Evolutionary conservation across 2,797 vertebrate species (phyloP).

Genomic region (Hozukius guyotensis): DNA sequence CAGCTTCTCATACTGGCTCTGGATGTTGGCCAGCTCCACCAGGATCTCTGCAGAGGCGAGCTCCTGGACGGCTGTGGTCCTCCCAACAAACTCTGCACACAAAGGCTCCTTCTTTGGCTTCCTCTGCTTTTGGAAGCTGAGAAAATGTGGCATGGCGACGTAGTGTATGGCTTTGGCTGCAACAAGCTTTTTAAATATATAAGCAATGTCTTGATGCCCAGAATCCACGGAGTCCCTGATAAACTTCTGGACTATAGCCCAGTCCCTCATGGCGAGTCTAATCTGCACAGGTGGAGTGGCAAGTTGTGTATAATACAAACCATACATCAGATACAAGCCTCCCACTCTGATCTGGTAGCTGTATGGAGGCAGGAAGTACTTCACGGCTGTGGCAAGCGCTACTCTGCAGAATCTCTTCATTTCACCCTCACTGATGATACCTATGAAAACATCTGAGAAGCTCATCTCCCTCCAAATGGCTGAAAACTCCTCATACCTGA

Average conservation of each 20-base stretch:
- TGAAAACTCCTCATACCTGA: conserved; percentile 64
- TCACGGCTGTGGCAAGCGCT: conserved; percentile 59
- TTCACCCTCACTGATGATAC: conserved; percentile 15
- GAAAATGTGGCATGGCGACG: conserved; percentile 67
- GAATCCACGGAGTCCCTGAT: conserved; percentile 34
- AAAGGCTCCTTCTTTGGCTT: conserved; percentile 10
- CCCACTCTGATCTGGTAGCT: conserved; percentile 74
- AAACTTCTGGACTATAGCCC: conserved; percentile 53
- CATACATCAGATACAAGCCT: conserved; percentile 73
- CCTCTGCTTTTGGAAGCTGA: conserved; percentile 61
- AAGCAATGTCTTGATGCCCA: conserved; percentile 64
- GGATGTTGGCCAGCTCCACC: conserved; percentile 65
- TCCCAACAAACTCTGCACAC: conserved; percentile 47
- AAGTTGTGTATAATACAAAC: conserved; percentile 64
- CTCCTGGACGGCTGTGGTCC: conserved; percentile 23
- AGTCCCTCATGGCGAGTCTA: conserved; percentile 66
- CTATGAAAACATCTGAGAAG: conserved; percentile 57
- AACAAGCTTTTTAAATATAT: conserved; percentile 58
- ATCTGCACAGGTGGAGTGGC: conserved; percentile 30
- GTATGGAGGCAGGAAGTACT: conserved; percentile 73
- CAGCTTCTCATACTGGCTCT: conserved; percentile 60
- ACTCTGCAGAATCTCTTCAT: conserved; percentile 57
- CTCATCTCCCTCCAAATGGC: conserved; percentile 68
- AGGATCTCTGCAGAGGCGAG: conserved; percentile 44
- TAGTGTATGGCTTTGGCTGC: conserved; percentile 53